These are phyloP conservation scores for Prionace glauca DNA, from an alignment of 2,797 vertebrate genomes.

Conservation along the genomic window DNA sequence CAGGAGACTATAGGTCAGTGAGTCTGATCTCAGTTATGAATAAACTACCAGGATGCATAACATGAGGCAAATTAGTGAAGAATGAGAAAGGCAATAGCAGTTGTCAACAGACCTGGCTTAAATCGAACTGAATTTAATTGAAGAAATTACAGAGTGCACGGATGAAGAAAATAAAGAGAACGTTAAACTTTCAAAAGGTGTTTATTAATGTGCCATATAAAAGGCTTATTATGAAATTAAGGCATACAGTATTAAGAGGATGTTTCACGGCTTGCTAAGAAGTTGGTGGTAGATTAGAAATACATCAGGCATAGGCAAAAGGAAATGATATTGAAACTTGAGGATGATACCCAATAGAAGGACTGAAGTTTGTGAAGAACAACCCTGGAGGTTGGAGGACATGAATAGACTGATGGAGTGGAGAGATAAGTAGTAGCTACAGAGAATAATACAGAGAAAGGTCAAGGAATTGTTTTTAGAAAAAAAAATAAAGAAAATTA, in stretches of 20 bases:
- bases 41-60: background rate
- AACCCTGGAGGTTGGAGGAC: background rate
- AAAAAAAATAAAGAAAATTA: background rate
- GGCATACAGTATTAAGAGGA: constrained; percentile 23
- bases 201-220: background rate
- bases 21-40: background rate
- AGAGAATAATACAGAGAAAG: background rate
- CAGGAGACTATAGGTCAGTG: background rate
- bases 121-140: background rate
- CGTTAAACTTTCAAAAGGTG: background rate
- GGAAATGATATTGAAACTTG: background rate
- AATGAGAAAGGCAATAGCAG: background rate
- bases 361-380: background rate
- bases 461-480: background rate
- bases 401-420: background rate
- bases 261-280: background rate
- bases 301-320: background rate
- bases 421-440: background rate
- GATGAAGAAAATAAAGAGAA: background rate
- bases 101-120: background rate
- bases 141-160: background rate
- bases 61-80: background rate
- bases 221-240: background rate
- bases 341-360: background rate
- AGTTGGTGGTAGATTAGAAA: background rate